Evolutionary conservation across 2,888 invertebrate genomes (phyloP), one percentile per base, ranked within the genome.

Genomic region (Xanthia togata): DNA sequence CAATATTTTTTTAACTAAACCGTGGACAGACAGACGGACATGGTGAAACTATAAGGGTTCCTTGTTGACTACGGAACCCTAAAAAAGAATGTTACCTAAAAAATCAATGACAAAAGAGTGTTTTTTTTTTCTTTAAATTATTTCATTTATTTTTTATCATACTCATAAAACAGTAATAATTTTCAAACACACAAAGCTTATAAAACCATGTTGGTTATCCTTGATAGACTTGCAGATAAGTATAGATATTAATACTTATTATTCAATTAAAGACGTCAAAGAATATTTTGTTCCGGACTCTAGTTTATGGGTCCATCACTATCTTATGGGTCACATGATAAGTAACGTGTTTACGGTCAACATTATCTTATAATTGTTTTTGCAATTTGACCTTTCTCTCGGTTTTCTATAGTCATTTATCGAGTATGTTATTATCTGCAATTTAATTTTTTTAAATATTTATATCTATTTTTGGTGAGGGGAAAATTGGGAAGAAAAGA

Each of bases 271-370:
- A 35, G 17, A 47, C 35, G 26, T 47, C 47, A 23, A 1, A 47
- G 2, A 65, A 17, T 55, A 38, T 17, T 53, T 53, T 64, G 11
- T 76, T 74, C 12, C 23, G n/a, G n/a, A n/a, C 23, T 17, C 41
- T 77, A 26, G 55, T 38, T 57, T 47, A 76, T 64, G 55, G 41
- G 35, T 76, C 12, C 17, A 59, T 11, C 35, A 47, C 23, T 77
- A 78, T 69, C 38, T n/a, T 31, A 69, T 44, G 41, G 60, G 41
- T 53, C 60, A 79, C 26, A 41, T 23, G 59, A 70, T 79, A 79
- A 60, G 23, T 47, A 26, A 8, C n/a, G 5, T 59, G 59, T 78
- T 68, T 78, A 68, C 60, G 41, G 50, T 60, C 20, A 44, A n/a
- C 17, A 9, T 70, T 70, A 60, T 70, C 59, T 35, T 26, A 70